These are phyloP conservation scores for Sinocyclocheilus grahami DNA, from an alignment of 2,113 vertebrate species.

Conservation along the genomic window DNA sequence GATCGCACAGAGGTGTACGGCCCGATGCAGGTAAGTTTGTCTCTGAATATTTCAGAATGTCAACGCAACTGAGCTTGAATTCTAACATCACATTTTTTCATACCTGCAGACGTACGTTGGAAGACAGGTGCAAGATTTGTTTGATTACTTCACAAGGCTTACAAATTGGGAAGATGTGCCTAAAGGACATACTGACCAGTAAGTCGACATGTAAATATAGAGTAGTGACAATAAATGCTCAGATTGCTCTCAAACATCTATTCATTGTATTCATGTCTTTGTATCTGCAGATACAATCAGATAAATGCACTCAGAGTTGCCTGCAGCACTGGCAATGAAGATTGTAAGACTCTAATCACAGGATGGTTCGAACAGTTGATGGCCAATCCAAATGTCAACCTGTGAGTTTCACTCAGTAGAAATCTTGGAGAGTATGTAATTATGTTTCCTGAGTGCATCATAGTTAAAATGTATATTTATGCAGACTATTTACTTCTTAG, in stretches of 20 bases:
- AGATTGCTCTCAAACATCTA: not conserved
- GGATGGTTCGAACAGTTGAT: slow-evolving; percentile 61
- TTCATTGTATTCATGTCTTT: not conserved
- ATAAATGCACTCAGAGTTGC: slow-evolving; percentile 83
- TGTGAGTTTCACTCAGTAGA: slow-evolving; percentile 72
- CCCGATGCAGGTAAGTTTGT: slow-evolving; percentile 78
- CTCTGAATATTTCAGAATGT: not conserved
- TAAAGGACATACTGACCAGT: slow-evolving; percentile 79
- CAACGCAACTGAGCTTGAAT: not conserved
- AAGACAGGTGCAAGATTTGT: slow-evolving; percentile 78
- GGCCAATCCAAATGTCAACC: rapidly evolving
- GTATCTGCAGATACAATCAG: slow-evolving; percentile 82
- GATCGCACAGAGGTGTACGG: slow-evolving; percentile 86
- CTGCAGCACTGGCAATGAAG: slow-evolving; percentile 73
- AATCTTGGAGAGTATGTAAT: not conserved
- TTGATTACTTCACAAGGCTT: not conserved
- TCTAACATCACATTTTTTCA: slow-evolving; percentile 16
- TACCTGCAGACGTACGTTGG: slow-evolving; percentile 76
- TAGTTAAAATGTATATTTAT: not conserved
- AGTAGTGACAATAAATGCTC: not conserved
- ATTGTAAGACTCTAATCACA: slow-evolving; percentile 64
- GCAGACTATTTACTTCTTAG: not conserved
- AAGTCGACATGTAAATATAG: slow-evolving; percentile 66
- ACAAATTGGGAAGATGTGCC: slow-evolving; percentile 66
- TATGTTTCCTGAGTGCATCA: not conserved